phyloP scores from a whole-genome alignment of 2,113 vertebrate species.

The Pavo muticus region DNA sequence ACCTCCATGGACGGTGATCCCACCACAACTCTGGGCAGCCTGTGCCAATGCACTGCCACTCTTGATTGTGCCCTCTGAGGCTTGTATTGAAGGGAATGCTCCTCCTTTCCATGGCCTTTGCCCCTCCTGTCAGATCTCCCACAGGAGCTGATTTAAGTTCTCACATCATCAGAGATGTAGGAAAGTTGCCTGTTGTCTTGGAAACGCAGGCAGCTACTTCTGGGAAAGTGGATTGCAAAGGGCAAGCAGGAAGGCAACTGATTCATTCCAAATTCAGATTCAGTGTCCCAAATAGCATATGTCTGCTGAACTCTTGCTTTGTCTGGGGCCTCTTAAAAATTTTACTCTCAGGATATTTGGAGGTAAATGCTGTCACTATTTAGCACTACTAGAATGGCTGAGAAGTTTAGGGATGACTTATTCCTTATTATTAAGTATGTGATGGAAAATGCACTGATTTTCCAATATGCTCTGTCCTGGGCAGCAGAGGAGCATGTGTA shows the following conservation, averaged over 20 bases:
- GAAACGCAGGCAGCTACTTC: slow-evolving; percentile 28
- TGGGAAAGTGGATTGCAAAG: neutral
- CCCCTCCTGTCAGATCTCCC: neutral
- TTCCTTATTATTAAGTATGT: neutral
- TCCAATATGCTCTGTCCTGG: neutral
- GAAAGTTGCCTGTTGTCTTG: slow-evolving; percentile 37
- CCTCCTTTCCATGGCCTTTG: neutral
- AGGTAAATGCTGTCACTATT: neutral
- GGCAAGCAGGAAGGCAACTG: slow-evolving; percentile 33
- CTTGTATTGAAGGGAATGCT: accelerated
- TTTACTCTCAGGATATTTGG: neutral
- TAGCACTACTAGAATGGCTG: neutral
- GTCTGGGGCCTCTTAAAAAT: neutral
- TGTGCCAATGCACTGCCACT: no score
- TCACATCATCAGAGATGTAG: neutral
- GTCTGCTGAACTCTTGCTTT: neutral
- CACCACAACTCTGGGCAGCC: neutral
- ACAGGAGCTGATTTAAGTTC: neutral
- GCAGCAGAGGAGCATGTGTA: accelerated
- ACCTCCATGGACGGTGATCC: neutral
- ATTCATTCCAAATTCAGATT: slow-evolving; percentile 23
- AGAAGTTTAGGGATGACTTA: neutral
- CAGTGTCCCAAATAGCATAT: neutral
- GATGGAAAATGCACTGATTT: neutral
- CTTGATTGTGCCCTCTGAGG: neutral